These are phyloP conservation scores for Calyptommatus sinebrachiatus DNA, from an alignment of 2,113 vertebrate genomes.

Conservation along the genomic window DNA sequence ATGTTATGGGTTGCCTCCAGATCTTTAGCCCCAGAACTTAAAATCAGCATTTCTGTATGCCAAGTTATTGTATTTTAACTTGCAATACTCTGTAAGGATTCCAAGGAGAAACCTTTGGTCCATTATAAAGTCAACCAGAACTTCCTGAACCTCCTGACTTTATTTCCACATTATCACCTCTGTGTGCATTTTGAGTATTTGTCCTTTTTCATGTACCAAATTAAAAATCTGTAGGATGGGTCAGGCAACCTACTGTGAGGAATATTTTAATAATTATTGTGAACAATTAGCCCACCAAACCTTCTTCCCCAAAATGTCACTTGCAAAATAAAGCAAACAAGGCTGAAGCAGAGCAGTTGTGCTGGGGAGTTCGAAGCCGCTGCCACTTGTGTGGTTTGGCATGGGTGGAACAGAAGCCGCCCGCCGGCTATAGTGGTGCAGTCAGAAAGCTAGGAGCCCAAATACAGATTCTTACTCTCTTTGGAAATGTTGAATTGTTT, in stretches of 20 bases:
- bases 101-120: conserved; percentile 21
- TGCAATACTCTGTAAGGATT: conserved; percentile 26
- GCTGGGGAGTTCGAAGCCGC: background rate
- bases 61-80: conserved; percentile 60
- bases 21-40: conserved; percentile 46
- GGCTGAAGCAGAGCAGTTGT: too few relatives aligned
- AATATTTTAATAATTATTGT: background rate
- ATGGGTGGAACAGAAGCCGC: too few relatives aligned
- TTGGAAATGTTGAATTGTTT: background rate
- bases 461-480: background rate
- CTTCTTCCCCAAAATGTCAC: background rate
- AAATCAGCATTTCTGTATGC: conserved; percentile 64
- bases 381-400: background rate
- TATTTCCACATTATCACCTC: conserved; percentile 40
- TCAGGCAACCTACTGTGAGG: background rate
- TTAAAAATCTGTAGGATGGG: conserved; percentile 4
- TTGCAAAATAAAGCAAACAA: conserved; percentile 6
- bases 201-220: background rate
- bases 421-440: too few relatives aligned
- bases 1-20: conserved; percentile 48
- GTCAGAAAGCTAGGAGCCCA: background rate
- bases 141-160: conserved; percentile 47
- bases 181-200: conserved; percentile 1
- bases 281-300: background rate
- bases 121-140: conserved; percentile 35